Percentiles rank a stretch among this genome's conserved stretches.
Conservation (phyloP, 2,888 invertebrate species). For the Eugnorisma glareosa region DNA sequence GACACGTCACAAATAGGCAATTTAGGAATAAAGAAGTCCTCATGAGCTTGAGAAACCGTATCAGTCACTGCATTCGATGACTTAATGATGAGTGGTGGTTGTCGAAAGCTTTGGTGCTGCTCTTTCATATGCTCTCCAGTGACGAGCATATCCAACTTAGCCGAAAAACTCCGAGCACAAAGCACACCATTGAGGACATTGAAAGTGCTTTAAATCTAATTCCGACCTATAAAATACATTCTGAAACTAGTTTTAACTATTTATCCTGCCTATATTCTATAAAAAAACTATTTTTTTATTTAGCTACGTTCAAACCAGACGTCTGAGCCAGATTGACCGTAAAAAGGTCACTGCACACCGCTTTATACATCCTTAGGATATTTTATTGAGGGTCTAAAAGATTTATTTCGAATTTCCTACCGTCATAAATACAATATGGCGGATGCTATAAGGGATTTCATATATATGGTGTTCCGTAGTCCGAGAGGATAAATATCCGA, state of each 20-base stretch:
- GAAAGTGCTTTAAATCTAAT: neutral
- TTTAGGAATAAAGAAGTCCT: neutral
- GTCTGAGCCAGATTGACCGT: slow-evolving; percentile 44
- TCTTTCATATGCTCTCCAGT: neutral
- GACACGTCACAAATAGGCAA: neutral
- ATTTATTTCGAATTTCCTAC: slow-evolving; percentile 55
- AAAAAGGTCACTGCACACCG: slow-evolving; percentile 41
- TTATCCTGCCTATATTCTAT: neutral
- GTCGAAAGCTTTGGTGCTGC: neutral
- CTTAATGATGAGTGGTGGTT: neutral
- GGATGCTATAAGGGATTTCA: slow-evolving; percentile 22
- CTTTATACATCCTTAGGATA: slow-evolving; percentile 28
- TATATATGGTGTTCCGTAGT: slow-evolving; percentile 13
- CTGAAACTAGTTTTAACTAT: neutral
- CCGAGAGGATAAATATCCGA: neutral
- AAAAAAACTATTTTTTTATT: slow-evolving; percentile 4
- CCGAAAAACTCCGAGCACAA: neutral
- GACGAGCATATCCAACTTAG: neutral
- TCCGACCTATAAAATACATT: neutral
- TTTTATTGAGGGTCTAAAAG: slow-evolving; percentile 56
- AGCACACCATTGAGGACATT: neutral
- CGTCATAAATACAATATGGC: slow-evolving; percentile 54
- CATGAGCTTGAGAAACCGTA: neutral
- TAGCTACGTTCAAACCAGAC: slow-evolving; percentile 10
- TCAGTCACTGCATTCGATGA: neutral